Percentiles rank a stretch among this genome's conserved stretches.
Evolutionary conservation across 2,797 vertebrate species (phyloP).

Genomic region (Hemibagrus guttatus): DNA sequence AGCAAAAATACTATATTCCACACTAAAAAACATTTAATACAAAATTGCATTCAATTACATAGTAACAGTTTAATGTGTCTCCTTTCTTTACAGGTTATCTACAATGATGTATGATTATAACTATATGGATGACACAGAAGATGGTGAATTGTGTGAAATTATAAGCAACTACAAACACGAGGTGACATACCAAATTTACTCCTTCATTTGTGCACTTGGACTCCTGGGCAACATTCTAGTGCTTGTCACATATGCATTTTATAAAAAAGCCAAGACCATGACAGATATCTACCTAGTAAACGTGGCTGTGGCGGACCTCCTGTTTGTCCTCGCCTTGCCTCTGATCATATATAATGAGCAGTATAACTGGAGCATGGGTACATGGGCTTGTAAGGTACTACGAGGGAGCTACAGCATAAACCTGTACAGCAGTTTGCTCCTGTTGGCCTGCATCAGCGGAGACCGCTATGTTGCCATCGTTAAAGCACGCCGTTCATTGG

Average conservation of each 20-base stretch:
- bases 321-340: conserved; percentile 85
- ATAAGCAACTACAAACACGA: conserved; percentile 20
- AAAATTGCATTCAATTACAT: background rate
- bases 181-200: conserved; percentile 69
- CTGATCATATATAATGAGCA: conserved; percentile 83
- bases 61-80: background rate
- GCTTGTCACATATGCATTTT: conserved; percentile 83
- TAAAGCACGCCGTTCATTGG: conserved; percentile 81
- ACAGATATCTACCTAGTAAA: conserved; percentile 90
- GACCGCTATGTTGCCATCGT: conserved; percentile 91
- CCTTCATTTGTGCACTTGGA: conserved; percentile 80
- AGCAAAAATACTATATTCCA: background rate
- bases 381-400: conserved; percentile 77
- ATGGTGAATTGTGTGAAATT: conserved; percentile 46
- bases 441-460: conserved; percentile 86
- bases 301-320: conserved; percentile 85
- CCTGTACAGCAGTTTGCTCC: conserved; percentile 89
- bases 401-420: conserved; percentile 85
- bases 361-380: conserved; percentile 78
- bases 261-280: conserved; percentile 87
- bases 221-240: conserved; percentile 88
- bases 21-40: background rate
- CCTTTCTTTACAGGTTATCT: conserved; percentile 31
- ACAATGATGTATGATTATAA: background rate
- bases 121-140: accelerated